Conservation (phyloP, 2,797 vertebrate species). For the Knipowitschia caucasica region DNA sequence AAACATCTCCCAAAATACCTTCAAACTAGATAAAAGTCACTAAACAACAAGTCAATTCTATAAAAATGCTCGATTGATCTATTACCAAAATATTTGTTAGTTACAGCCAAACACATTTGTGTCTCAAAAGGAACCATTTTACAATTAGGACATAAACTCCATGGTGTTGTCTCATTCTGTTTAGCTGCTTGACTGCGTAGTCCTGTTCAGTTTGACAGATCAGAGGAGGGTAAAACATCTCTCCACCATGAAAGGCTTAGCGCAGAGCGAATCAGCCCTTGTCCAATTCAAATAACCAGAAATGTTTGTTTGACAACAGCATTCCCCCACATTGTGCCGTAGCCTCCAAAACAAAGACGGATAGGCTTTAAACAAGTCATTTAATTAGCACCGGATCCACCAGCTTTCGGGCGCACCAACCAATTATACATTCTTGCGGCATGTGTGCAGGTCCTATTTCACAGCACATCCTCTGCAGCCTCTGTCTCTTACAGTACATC, state of each 20-base stretch:
- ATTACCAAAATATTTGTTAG: too few relatives aligned
- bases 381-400: slow-evolving; percentile 82
- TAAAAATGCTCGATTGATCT: too few relatives aligned
- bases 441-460: slow-evolving; percentile 82
- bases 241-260: slow-evolving; percentile 59
- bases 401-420: slow-evolving; percentile 71
- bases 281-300: slow-evolving; percentile 72
- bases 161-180: slow-evolving; percentile 52
- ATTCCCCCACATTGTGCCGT: slow-evolving; percentile 75
- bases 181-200: slow-evolving; percentile 53
- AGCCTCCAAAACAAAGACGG: slow-evolving; percentile 81
- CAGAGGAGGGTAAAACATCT: slow-evolving; percentile 53
- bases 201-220: slow-evolving; percentile 68
- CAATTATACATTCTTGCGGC: slow-evolving; percentile 83
- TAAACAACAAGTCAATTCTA: too few relatives aligned
- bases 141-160: slow-evolving; percentile 62
- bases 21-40: too few relatives aligned
- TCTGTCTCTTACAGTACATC: slow-evolving; percentile 81
- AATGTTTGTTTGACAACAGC: slow-evolving; percentile 79
- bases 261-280: slow-evolving; percentile 67
- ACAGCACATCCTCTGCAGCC: slow-evolving; percentile 78
- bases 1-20: too few relatives aligned
- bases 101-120: too few relatives aligned
- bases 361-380: slow-evolving; percentile 84
- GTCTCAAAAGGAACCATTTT: slow-evolving; percentile 32